A percentile compares a stretch with the other conserved stretches of the same genome.
These are phyloP conservation scores for Eulemur rufifrons DNA, from an alignment of 2,113 vertebrate genomes.

Conservation along the genomic window DNA sequence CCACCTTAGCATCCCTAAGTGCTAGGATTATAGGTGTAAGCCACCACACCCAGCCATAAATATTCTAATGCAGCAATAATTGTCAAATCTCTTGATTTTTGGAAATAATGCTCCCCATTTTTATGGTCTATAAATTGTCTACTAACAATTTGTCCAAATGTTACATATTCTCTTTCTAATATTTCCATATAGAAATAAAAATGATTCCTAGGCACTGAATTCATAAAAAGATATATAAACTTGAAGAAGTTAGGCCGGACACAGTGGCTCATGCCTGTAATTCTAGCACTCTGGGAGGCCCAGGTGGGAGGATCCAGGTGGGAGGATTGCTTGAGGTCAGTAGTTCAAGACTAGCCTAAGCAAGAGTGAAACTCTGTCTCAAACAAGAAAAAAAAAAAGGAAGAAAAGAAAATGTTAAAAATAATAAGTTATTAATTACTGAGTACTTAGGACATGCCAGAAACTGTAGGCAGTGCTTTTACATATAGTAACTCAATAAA, in stretches of 20 bases:
- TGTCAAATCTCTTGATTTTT: neutral
- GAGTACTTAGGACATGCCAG: neutral
- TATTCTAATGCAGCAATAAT: neutral
- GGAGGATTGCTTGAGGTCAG: no score
- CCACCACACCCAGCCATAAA: neutral
- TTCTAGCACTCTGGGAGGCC: no score
- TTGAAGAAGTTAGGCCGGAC: neutral
- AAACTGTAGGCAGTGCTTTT: neutral
- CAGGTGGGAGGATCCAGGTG: no score
- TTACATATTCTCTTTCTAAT: neutral
- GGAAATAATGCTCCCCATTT: constrained; percentile 20
- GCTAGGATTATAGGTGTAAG: no score
- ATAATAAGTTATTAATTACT: constrained; percentile 32
- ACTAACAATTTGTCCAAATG: constrained; percentile 14
- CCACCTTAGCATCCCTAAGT: no score
- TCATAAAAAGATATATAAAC: constrained; percentile 16
- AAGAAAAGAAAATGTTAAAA: neutral
- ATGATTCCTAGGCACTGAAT: neutral
- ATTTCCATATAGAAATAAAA: constrained; percentile 35
- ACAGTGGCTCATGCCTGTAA: no score
- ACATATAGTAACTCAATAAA: neutral
- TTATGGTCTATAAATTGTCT: neutral
- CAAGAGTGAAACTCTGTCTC: no score
- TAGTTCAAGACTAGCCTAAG: no score
- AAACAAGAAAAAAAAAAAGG: no score